Evolutionary conservation across 1,140 invertebrate species (phyloP).

Genomic region (Cyclina sinensis): DNA sequence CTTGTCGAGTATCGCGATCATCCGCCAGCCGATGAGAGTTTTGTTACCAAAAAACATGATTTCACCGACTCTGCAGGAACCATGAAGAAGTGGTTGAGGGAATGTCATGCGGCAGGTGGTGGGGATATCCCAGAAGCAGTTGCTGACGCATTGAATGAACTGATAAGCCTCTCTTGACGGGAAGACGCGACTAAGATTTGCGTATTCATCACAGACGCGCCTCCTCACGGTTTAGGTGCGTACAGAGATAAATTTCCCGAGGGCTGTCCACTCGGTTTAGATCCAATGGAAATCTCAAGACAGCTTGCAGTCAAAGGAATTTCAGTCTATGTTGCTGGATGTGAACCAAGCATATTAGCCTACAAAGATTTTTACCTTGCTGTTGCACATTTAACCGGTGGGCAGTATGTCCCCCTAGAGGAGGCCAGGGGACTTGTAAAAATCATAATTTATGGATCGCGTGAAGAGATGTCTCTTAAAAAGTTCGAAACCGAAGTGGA

Average conservation of each 20-base stretch:
- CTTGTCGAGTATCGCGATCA: conserved; percentile 80
- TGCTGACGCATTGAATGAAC: conserved; percentile 76
- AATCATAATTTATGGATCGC: conserved; percentile 70
- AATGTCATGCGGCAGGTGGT: conserved; percentile 71
- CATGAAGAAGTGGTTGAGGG: conserved; percentile 77
- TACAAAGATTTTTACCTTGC: conserved; percentile 78
- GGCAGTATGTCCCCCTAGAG: conserved; percentile 78
- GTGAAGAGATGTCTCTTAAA: conserved; percentile 68
- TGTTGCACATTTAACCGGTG: conserved; percentile 76
- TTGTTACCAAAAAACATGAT: conserved; percentile 74
- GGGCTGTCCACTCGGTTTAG: conserved; percentile 76
- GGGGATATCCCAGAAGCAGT: conserved; percentile 79
- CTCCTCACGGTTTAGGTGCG: conserved; percentile 73
- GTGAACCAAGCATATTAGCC: conserved; percentile 73
- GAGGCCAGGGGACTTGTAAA: conserved; percentile 60
- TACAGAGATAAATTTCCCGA: conserved; percentile 65
- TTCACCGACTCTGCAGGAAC: conserved; percentile 72
- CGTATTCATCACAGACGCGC: conserved; percentile 77
- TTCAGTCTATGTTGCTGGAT: conserved; percentile 76
- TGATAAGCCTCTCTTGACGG: conserved; percentile 75
- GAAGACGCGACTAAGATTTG: conserved; percentile 76
- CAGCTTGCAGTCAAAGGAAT: conserved; percentile 75
- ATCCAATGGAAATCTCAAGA: conserved; percentile 71
- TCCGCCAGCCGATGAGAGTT: conserved; percentile 72
- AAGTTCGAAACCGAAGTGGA: conserved; percentile 21